Percentiles rank a stretch among this genome's conserved stretches.
These are phyloP conservation scores for Turritopsis rubra DNA, from an alignment of 30 jellyfish, hydroid and myxozoan species.

Conservation along the genomic window DNA sequence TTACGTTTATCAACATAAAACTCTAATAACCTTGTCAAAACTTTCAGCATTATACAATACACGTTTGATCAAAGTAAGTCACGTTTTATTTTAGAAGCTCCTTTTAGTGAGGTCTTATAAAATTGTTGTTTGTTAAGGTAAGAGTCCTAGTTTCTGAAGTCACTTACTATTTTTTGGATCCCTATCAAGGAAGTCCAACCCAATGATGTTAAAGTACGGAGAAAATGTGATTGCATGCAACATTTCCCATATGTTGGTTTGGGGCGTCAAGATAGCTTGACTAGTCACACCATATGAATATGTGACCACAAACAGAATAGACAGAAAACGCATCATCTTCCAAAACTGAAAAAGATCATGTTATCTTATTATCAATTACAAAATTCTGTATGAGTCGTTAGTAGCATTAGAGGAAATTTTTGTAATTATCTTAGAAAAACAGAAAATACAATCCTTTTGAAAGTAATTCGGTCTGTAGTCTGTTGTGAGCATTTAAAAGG, in stretches of 20 bases:
- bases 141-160: neutral
- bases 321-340: neutral
- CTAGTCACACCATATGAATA: neutral
- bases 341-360: neutral
- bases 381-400: neutral
- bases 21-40: no score
- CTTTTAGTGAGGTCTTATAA: no score
- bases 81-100: neutral
- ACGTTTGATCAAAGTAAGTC: no score
- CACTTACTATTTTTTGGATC: neutral
- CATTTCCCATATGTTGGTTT: neutral
- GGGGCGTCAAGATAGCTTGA: neutral
- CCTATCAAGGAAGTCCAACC: neutral
- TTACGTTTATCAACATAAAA: no score
- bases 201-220: conserved; percentile 7
- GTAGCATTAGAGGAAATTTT: neutral
- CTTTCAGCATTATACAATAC: no score
- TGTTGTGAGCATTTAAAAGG: neutral
- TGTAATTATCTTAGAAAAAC: no score
- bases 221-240: neutral
- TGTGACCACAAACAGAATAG: conserved; percentile 1
- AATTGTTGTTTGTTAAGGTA: neutral
- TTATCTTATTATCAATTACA: neutral
- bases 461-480: no score
- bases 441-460: no score